These are phyloP conservation scores for Cantharis lateralis DNA, from an alignment of 2,888 invertebrate genomes.

Conservation along the genomic window DNA sequence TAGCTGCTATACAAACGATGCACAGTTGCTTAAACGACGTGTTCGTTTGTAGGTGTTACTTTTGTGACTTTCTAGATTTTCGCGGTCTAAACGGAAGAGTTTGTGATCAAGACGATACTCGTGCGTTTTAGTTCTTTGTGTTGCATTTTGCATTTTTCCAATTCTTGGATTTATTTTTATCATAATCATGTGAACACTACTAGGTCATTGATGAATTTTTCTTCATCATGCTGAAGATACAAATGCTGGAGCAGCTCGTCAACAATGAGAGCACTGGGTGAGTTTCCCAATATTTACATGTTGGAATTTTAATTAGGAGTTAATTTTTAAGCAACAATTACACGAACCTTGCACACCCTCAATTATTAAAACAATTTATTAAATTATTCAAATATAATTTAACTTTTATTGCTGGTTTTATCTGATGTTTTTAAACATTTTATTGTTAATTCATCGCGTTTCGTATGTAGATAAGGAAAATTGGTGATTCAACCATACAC, in stretches of 20 bases:
- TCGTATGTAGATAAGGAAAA: neutral
- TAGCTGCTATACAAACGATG: conserved; percentile 35
- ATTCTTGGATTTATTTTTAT: neutral
- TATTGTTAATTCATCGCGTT: neutral
- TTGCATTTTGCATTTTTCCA: neutral
- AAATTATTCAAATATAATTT: neutral
- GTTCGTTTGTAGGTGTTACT: conserved; percentile 39
- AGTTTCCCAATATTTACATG: neutral
- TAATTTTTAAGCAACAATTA: neutral
- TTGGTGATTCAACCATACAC: neutral
- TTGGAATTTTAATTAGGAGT: neutral
- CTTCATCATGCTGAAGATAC: conserved; percentile 71
- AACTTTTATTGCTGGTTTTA: neutral
- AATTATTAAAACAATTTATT: neutral
- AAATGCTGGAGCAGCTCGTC: conserved; percentile 76
- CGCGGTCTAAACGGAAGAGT: neutral
- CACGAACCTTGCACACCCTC: neutral
- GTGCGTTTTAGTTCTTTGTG: neutral
- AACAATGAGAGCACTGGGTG: conserved; percentile 62
- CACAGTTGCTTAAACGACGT: conserved; percentile 43
- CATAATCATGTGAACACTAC: neutral
- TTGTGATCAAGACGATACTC: neutral
- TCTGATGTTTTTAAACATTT: neutral
- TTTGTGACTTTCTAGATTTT: conserved; percentile 1
- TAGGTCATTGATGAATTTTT: neutral